Conservation (phyloP, 2,888 invertebrate species). For the Herminia tarsipennalis region DNA sequence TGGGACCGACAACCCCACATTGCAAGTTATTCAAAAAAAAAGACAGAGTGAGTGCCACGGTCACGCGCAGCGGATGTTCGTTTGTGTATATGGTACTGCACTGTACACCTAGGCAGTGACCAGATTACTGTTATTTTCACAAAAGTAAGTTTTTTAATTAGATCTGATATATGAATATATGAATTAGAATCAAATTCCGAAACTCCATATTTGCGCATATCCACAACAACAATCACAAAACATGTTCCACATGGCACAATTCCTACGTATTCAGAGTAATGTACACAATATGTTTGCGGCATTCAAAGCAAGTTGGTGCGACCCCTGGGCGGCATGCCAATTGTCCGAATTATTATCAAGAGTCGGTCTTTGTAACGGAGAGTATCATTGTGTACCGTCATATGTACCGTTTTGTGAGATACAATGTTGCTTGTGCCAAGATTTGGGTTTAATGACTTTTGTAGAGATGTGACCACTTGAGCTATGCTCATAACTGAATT, state of each 20-base stretch:
- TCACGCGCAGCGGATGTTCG: no score
- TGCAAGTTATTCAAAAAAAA: no score
- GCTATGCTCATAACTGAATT: no score
- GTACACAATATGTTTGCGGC: slow-evolving; percentile 44
- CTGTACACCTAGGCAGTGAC: no score
- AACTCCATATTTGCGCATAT: no score
- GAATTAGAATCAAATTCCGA: no score
- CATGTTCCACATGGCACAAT: slow-evolving; percentile 18
- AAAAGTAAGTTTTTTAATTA: no score
- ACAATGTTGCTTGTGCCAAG: slow-evolving; percentile 12
- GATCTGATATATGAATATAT: no score
- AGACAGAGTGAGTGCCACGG: no score
- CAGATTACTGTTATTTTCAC: no score
- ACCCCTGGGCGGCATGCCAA: slow-evolving; percentile 50
- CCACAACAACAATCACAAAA: slow-evolving; percentile 19
- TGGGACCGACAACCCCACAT: no score
- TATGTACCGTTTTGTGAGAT: slow-evolving; percentile 21
- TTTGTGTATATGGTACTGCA: no score
- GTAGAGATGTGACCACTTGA: neutral
- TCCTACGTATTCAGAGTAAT: slow-evolving; percentile 14
- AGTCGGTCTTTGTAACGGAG: slow-evolving; percentile 39
- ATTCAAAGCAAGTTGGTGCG: slow-evolving; percentile 48
- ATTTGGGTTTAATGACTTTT: slow-evolving; percentile 13
- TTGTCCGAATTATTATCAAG: slow-evolving; percentile 49
- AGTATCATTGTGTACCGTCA: slow-evolving; percentile 26